Evolutionary conservation across 1,140 invertebrate genomes (phyloP).

Genomic region (Rhopalosiphum maidis): DNA sequence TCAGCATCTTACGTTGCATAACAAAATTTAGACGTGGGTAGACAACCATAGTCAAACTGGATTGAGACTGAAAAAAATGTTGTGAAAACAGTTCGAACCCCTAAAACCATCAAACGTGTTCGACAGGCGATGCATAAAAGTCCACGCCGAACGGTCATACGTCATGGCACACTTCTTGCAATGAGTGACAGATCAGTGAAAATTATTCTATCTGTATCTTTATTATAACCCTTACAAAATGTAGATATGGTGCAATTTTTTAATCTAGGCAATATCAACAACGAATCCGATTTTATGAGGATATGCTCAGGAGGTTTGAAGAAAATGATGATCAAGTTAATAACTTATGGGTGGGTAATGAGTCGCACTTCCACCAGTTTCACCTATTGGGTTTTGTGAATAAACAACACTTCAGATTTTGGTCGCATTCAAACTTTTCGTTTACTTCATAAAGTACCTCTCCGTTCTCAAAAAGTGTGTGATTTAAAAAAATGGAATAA

Average conservation of each 20-base stretch:
- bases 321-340: slow-evolving; percentile 56
- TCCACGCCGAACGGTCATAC: neutral
- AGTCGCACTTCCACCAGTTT: slow-evolving; percentile 61
- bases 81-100: neutral
- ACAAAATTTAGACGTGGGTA: neutral
- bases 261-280: neutral
- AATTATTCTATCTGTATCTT: neutral
- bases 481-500: neutral
- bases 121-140: neutral
- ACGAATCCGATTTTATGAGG: neutral
- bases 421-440: slow-evolving; percentile 61
- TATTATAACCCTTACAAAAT: neutral
- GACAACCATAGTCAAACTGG: neutral
- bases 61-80: neutral
- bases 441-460: slow-evolving; percentile 61
- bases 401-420: slow-evolving; percentile 61
- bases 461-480: slow-evolving; percentile 61
- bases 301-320: neutral
- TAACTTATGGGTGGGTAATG: slow-evolving; percentile 59
- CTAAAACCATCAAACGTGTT: neutral
- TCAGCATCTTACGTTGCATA: neutral
- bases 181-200: neutral
- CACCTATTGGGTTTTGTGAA: slow-evolving; percentile 61
- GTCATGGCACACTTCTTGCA: neutral
- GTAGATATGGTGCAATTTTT: neutral